Evolutionary conservation across 2,113 vertebrate genomes (phyloP).

Genomic region (Globicephala melas): DNA sequence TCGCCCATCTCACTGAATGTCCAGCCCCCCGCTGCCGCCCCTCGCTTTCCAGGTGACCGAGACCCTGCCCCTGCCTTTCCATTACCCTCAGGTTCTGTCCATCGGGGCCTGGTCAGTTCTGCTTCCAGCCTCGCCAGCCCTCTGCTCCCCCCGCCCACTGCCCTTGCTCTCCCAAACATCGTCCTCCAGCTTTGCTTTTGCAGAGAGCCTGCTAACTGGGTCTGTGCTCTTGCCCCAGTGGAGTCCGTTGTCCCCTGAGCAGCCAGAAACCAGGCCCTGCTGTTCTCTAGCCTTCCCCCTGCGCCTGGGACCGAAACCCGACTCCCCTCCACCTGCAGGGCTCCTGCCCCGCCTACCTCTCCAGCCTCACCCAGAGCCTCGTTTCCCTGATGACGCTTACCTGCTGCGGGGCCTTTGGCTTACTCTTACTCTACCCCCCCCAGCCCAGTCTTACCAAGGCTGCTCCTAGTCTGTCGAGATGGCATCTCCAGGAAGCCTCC

Average conservation of each 20-base stretch:
- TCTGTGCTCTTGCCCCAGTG: not conserved
- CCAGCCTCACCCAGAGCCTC: not conserved
- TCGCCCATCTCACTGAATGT: accelerated
- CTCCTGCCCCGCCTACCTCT: not conserved
- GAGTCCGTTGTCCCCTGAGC: not conserved
- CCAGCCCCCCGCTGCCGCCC: accelerated
- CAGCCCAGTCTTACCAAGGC: not conserved
- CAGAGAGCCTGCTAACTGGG: not conserved
- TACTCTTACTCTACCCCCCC: accelerated
- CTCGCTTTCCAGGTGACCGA: too few species aligned
- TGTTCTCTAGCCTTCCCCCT: not conserved
- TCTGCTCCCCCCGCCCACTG: not conserved
- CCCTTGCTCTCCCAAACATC: not conserved
- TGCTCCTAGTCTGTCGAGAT: not conserved
- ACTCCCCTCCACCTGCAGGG: not conserved
- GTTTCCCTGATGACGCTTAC: not conserved
- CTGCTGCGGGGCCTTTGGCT: not conserved
- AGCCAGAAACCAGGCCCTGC: not conserved
- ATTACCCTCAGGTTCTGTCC: not conserved
- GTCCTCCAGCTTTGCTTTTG: too few species aligned
- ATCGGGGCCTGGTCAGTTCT: not conserved
- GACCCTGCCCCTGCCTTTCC: not conserved
- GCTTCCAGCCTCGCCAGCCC: not conserved
- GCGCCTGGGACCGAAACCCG: not conserved
- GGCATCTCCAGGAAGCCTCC: not conserved